Evolutionary conservation across 2,888 invertebrate species (phyloP), one percentile per base, ranked within the genome.

Genomic region (Apotomis turbidana): DNA sequence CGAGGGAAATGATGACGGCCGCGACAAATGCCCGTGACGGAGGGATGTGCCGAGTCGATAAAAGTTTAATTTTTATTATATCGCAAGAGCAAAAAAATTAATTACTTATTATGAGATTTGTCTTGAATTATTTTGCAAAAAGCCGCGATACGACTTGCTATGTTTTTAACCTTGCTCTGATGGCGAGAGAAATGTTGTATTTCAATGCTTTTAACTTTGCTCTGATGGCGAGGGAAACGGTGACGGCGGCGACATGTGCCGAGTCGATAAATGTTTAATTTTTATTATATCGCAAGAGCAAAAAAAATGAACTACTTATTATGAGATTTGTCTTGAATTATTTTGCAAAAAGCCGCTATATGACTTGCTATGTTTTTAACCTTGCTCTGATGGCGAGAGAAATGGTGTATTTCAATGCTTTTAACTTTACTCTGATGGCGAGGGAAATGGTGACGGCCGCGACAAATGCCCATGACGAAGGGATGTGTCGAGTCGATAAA

Each of bases 121-220:
- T 15, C 15, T 15, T 15, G 15, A 15, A 15, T 15, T 15, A 15
- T 15, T 15, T 15, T 15, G 15, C 15, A 15, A 15, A 15, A 15
- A 15, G 15, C 15, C 15, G 15, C 15, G 15, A 15, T 15, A 15
- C 15, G 15, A 15, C 15, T 15, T 15, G 15, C 15, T 15, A 15
- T 15, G 15, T 15, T 15, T 15, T 15, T 15, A 15, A 15, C 1
- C 15, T 15, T 15, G 15, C 15, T 15, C 15, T 15, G 15, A 15
- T 15, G 15, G 15, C 15, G 15, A 15, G 15, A 15, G 15, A 15
- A 15, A 15, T 15, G 15, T 0, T 91, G 93, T 93, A 93, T 92
- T 90, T 90, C 93, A 93, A 93, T 92, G 93, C 93, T 93, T 93
- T 93, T 93, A 93, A 93, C 93, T 93, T 93, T 90, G 87, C 87